Evolutionary conservation across 2,113 vertebrate genomes (phyloP).

Genomic region (Chionomys nivalis): DNA sequence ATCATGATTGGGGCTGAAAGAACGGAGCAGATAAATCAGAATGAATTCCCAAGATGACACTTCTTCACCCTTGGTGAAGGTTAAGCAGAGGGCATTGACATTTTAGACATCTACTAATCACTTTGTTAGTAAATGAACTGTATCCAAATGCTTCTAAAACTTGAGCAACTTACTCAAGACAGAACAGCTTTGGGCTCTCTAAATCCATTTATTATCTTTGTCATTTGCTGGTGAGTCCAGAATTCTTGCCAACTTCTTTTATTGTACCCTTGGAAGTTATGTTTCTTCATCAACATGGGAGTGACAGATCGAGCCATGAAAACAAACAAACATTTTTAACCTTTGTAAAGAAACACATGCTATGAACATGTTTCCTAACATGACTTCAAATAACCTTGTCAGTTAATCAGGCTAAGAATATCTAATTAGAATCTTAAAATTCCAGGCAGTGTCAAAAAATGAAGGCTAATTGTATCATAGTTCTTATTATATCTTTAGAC

Average conservation of each 20-base stretch:
- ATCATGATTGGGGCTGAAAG: background rate
- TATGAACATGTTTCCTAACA: conserved; percentile 10
- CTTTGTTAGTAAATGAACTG: background rate
- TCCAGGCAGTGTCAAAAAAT: conserved; percentile 21
- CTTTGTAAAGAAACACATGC: background rate
- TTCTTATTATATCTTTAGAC: background rate
- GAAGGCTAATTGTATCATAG: background rate
- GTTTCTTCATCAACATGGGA: background rate
- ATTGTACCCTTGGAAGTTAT: background rate
- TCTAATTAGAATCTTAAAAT: conserved; percentile 34
- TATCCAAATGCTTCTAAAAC: background rate
- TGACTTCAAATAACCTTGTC: background rate
- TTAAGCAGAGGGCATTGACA: background rate
- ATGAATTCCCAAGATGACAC: background rate
- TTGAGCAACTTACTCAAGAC: background rate
- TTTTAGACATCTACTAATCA: background rate
- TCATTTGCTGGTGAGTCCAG: background rate
- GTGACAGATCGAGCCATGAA: background rate
- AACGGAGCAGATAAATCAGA: background rate
- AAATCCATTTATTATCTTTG: background rate
- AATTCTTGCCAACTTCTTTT: background rate
- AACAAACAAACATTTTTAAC: background rate
- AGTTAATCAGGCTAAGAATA: background rate
- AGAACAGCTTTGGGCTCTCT: background rate
- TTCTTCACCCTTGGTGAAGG: background rate